A percentile compares a stretch with the other conserved stretches of the same genome.
phyloP scores from a whole-genome alignment of 1,140 invertebrate species.

The Drosophila setifemur region DNA sequence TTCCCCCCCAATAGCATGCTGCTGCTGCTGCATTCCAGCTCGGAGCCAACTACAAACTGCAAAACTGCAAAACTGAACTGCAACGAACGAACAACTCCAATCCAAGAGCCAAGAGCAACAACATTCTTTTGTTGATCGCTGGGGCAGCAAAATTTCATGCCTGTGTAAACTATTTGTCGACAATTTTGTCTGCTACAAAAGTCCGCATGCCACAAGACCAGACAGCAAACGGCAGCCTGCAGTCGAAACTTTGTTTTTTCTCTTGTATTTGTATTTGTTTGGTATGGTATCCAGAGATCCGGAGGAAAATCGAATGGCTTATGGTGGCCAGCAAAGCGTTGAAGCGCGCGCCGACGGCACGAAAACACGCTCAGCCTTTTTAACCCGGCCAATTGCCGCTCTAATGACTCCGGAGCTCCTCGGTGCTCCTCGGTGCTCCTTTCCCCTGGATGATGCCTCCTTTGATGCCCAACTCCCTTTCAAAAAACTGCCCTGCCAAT shows the following conservation, averaged over 20 bases:
- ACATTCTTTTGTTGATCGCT: conserved; percentile 61
- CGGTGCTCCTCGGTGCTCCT: neutral
- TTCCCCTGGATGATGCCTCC: neutral
- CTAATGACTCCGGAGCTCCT: conserved; percentile 60
- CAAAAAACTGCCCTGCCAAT: conserved; percentile 14
- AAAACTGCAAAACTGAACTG: conserved; percentile 8
- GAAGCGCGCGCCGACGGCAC: conserved; percentile 65
- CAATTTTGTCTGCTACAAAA: conserved; percentile 78
- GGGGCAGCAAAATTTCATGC: conserved; percentile 74
- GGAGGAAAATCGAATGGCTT: conserved; percentile 4
- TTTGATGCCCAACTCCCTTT: neutral
- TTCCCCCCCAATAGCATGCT: conserved; percentile 21
- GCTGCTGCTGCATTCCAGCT: conserved; percentile 23
- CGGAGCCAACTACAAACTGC: conserved; percentile 54
- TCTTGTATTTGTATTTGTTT: no score
- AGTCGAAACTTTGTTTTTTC: no score
- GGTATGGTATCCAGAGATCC: neutral
- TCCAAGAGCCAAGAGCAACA: conserved; percentile 53
- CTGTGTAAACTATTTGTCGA: conserved; percentile 81
- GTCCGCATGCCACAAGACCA: conserved; percentile 67
- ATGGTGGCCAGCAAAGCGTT: conserved; percentile 52
- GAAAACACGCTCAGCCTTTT: conserved; percentile 44
- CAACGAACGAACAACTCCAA: conserved; percentile 49
- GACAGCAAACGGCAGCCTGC: neutral
- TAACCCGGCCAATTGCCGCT: conserved; percentile 55